A percentile compares a stretch with the other conserved stretches of the same genome.
Evolutionary conservation across 2,888 invertebrate genomes (phyloP).

Genomic region (Shargacucullia verbasci): DNA sequence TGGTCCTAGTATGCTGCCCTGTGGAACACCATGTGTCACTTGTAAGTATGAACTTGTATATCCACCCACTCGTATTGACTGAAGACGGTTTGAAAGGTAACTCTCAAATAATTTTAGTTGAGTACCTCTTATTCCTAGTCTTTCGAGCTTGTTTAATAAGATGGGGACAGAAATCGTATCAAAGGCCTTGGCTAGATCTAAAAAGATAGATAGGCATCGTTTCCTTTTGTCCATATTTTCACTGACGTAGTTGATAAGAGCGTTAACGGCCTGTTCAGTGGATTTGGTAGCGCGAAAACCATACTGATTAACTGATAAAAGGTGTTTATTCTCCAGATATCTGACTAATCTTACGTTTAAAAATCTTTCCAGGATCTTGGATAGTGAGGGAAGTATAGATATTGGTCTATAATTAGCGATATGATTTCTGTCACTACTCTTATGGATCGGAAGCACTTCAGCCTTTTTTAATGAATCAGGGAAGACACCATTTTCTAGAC

Average conservation of each 20-base stretch:
- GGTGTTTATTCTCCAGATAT: not conserved
- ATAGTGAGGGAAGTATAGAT: conserved; percentile 1
- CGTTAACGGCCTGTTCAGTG: not conserved
- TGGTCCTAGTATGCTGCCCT: no score
- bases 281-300: conserved; percentile 1
- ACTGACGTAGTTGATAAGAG: not conserved
- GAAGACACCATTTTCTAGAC: not conserved
- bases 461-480: conserved; percentile 3
- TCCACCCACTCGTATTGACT: no score
- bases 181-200: conserved; percentile 1
- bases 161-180: conserved; percentile 2
- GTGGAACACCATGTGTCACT: no score
- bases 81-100: no score
- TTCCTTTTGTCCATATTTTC: not conserved
- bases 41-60: no score
- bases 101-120: no score
- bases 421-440: conserved; percentile 2
- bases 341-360: not conserved
- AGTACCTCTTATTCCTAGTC: no score
- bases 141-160: not conserved
- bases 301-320: conserved; percentile 1
- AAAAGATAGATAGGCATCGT: not conserved
- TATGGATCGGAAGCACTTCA: not conserved
- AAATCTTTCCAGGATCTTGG: conserved; percentile 1
- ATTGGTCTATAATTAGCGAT: no score